Percentiles rank a stretch among this genome's conserved stretches.
Conservation (phyloP, 2,113 vertebrate species). For the Boulengeromyrus knoepffleri region DNA sequence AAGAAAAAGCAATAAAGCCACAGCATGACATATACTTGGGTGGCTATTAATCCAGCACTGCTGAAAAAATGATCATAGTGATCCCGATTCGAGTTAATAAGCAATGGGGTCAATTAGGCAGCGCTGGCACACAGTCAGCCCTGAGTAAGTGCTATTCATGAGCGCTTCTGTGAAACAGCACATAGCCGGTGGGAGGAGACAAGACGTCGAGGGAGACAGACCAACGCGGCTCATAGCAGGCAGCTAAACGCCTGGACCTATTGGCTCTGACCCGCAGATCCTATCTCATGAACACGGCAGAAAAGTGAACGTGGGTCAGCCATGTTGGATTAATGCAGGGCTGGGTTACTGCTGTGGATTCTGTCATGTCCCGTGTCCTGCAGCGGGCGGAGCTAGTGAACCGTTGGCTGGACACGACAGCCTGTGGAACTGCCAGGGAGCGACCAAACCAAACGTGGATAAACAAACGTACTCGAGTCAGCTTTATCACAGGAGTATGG, state of each 20-base stretch:
- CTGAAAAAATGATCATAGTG: background rate
- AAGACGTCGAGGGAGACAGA: background rate
- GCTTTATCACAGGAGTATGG: background rate
- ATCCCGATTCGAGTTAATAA: background rate
- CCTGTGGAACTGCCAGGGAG: background rate
- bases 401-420: background rate
- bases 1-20: background rate
- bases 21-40: background rate
- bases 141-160: background rate
- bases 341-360: background rate
- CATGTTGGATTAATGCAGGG: background rate
- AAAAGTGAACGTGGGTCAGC: background rate
- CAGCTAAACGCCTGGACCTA: background rate
- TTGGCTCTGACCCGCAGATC: background rate
- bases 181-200: background rate
- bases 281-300: background rate
- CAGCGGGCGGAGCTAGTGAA: background rate
- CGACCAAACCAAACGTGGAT: background rate
- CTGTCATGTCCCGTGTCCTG: background rate
- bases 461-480: background rate
- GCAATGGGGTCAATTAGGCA: background rate
- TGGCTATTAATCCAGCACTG: background rate
- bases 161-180: background rate
- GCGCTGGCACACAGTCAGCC: background rate
- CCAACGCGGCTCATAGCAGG: background rate